Conservation (phyloP, 2,888 invertebrate species). For the Drosophila kanekoi region DNA sequence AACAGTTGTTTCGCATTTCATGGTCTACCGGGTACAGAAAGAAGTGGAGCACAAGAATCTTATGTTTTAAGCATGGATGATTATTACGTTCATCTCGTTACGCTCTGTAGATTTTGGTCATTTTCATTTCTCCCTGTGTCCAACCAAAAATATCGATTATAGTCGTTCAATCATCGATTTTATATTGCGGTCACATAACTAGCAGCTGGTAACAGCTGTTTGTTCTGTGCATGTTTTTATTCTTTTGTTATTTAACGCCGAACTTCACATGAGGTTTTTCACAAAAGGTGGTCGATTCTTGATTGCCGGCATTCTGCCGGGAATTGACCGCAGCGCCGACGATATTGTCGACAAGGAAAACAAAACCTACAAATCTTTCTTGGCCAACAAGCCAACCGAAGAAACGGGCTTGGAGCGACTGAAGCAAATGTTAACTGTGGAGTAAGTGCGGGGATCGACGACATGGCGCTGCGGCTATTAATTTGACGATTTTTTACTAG, state of each 20-base stretch:
- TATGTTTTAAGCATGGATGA: slow-evolving; percentile 3
- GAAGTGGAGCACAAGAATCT: background rate
- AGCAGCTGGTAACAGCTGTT: slow-evolving; percentile 54
- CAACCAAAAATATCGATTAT: background rate
- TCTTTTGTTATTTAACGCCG: slow-evolving; percentile 60
- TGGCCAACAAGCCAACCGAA: slow-evolving; percentile 59
- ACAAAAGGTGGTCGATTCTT: slow-evolving; percentile 64
- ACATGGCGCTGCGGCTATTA: background rate
- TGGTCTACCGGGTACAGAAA: slow-evolving; percentile 10
- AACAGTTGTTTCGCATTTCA: background rate
- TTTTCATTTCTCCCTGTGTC: background rate
- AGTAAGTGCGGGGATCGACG: slow-evolving; percentile 66
- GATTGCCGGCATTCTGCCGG: slow-evolving; percentile 75
- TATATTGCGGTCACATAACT: slow-evolving; percentile 18
- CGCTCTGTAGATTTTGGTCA: background rate
- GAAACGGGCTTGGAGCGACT: slow-evolving; percentile 84
- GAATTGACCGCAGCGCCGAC: slow-evolving; percentile 53
- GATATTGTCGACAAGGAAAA: slow-evolving; percentile 72
- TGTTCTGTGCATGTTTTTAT: slow-evolving; percentile 24
- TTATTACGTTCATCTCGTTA: slow-evolving; percentile 5
- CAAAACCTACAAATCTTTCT: slow-evolving; percentile 80
- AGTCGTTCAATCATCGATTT: background rate
- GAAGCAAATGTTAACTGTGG: slow-evolving; percentile 82
- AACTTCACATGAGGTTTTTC: slow-evolving; percentile 66
- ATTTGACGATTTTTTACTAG: slow-evolving; percentile 82